Conservation (phyloP, 1,140 invertebrate genomes). For the Chironomus striatipennis region DNA sequence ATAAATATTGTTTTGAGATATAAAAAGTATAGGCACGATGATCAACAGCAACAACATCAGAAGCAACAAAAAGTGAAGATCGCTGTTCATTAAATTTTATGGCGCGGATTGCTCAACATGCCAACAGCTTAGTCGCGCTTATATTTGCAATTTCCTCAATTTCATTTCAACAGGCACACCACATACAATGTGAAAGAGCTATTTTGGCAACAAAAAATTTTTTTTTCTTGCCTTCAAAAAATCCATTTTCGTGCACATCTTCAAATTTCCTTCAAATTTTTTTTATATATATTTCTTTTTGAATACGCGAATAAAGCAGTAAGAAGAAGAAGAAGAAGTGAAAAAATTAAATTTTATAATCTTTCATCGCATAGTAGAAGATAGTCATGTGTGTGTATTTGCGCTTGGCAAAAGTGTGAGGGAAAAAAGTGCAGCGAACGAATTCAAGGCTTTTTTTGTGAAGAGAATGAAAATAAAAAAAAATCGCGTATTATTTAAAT, state of each 20-base stretch:
- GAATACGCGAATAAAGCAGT: neutral
- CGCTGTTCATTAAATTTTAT: neutral
- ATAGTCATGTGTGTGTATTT: neutral
- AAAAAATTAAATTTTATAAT: slow-evolving; percentile 4
- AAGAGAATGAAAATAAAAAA: slow-evolving; percentile 3
- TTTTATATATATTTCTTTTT: no score
- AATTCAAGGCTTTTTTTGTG: slow-evolving; percentile 18
- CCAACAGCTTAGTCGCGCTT: neutral
- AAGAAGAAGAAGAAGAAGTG: neutral
- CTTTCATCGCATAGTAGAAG: slow-evolving; percentile 8
- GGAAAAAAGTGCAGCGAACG: slow-evolving; percentile 18
- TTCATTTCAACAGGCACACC: neutral
- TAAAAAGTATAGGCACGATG: no score
- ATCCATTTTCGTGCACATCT: neutral
- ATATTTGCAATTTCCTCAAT: slow-evolving; percentile 22
- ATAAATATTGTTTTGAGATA: no score
- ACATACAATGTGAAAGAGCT: neutral
- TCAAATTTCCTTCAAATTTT: slow-evolving; percentile 23
- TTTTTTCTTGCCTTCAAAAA: neutral
- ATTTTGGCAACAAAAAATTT: neutral
- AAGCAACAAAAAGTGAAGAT: slow-evolving; percentile 9
- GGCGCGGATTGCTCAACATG: neutral
- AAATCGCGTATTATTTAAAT: slow-evolving; percentile 15
- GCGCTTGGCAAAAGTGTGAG: slow-evolving; percentile 6
- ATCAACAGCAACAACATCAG: no score